Percentiles rank a stretch among this genome's conserved stretches.
phyloP scores from a whole-genome alignment of 2,888 invertebrate genomes.

The Ectemnius cavifrons region DNA sequence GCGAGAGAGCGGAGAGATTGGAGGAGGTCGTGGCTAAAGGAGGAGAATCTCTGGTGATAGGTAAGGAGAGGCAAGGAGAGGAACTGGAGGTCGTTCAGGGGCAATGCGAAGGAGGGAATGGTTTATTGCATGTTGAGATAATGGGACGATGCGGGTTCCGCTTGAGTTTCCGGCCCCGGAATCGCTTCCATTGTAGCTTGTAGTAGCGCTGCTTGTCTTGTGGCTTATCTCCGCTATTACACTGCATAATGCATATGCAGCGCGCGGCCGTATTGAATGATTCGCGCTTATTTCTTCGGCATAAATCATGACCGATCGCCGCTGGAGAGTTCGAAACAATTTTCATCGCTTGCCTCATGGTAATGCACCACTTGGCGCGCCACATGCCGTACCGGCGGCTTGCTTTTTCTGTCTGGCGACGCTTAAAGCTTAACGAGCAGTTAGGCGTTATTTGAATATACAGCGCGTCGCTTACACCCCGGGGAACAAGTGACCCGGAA shows the following conservation, averaged over 20 bases:
- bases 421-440: constrained; percentile 28
- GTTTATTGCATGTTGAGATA: constrained; percentile 48
- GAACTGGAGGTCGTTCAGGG: constrained; percentile 1
- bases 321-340: neutral
- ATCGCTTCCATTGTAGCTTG: constrained; percentile 14
- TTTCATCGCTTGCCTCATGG: neutral
- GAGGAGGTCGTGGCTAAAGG: constrained; percentile 9
- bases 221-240: constrained; percentile 16
- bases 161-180: constrained; percentile 18
- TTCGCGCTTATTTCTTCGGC: neutral
- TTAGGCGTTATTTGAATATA: constrained; percentile 40
- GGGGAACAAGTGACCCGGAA: neutral
- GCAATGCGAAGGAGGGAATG: constrained; percentile 22
- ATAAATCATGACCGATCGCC: neutral
- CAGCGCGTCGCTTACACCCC: neutral
- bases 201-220: neutral
- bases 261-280: neutral
- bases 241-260: neutral
- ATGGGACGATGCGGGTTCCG: constrained; percentile 44
- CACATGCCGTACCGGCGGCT: constrained; percentile 17
- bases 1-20: constrained; percentile 10
- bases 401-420: constrained; percentile 8
- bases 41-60: neutral
- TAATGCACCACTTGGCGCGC: constrained; percentile 23
- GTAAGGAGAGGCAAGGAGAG: neutral